These are phyloP conservation scores for Dipodomys spectabilis DNA, from an alignment of 2,113 vertebrate species.

Conservation along the genomic window DNA sequence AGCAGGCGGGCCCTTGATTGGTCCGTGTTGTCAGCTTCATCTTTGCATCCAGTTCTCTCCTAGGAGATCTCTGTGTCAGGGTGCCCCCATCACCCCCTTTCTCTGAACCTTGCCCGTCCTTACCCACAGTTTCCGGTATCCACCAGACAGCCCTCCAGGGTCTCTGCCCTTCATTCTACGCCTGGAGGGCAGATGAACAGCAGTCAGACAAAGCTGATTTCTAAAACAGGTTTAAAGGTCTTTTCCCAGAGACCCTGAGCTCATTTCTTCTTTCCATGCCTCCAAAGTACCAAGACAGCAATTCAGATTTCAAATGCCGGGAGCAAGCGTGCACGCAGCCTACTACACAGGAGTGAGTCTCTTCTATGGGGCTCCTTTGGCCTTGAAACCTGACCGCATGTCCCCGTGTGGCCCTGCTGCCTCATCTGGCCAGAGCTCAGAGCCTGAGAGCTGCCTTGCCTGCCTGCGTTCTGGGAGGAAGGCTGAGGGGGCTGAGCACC, in stretches of 20 bases:
- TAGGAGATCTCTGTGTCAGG: background rate
- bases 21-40: no score
- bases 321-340: background rate
- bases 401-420: background rate
- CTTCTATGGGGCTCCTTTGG: conserved; percentile 46
- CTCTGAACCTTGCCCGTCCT: background rate
- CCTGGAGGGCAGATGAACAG: conserved; percentile 6
- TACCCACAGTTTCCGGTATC: background rate
- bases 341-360: conserved; percentile 5
- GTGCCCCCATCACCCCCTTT: background rate
- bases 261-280: conserved; percentile 66
- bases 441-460: background rate
- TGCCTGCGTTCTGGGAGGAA: background rate
- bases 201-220: conserved; percentile 39
- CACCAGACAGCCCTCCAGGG: background rate
- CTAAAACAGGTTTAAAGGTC: conserved; percentile 51
- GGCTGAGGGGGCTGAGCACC: background rate
- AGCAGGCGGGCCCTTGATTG: background rate
- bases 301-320: background rate
- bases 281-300: conserved; percentile 43
- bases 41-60: background rate
- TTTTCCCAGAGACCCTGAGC: conserved; percentile 70
- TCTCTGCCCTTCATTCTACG: background rate
- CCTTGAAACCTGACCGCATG: conserved; percentile 30
- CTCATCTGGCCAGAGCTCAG: background rate